Evolutionary conservation across 2,797 vertebrate genomes (phyloP).

Genomic region (Tragelaphus oryx): DNA sequence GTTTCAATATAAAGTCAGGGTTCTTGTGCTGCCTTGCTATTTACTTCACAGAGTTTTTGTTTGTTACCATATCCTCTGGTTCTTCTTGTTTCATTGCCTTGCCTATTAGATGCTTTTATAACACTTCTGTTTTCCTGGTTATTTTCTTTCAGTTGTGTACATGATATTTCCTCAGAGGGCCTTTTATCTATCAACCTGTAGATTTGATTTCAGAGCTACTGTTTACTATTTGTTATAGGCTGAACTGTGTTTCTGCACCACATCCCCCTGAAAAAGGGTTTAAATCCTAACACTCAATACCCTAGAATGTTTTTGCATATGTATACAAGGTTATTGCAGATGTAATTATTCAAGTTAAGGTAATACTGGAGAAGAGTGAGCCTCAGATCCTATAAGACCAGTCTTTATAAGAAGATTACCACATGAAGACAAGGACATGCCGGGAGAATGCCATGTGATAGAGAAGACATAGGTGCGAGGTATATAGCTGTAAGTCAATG

Average conservation of each 20-base stretch:
- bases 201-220: background rate
- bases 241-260: background rate
- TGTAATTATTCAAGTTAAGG: background rate
- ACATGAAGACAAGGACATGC: no score
- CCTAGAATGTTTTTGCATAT: background rate
- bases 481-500: background rate
- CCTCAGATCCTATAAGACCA: background rate
- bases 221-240: background rate
- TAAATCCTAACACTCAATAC: background rate
- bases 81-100: background rate
- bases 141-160: background rate
- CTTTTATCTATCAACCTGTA: background rate
- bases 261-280: background rate
- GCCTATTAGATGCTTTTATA: background rate
- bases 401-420: background rate
- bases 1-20: background rate
- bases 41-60: background rate
- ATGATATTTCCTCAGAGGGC: background rate
- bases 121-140: background rate
- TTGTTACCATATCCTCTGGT: background rate
- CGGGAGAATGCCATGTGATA: background rate
- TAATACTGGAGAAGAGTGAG: background rate
- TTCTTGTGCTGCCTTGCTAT: background rate
- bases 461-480: background rate
- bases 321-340: background rate